These are phyloP conservation scores for Amyelois transitella DNA, from an alignment of 1,140 invertebrate genomes.

Conservation along the genomic window DNA sequence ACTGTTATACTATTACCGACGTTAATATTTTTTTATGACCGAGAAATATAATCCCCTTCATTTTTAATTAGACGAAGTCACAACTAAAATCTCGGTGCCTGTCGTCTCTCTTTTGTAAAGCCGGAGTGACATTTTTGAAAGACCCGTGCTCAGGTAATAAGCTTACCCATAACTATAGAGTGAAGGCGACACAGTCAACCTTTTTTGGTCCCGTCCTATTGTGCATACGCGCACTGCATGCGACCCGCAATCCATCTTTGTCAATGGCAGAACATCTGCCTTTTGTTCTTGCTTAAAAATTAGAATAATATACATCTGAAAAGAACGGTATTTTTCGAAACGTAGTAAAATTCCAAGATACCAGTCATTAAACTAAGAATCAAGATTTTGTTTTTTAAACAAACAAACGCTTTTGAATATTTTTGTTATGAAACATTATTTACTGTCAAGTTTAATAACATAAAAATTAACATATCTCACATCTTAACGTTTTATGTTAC, in stretches of 20 bases:
- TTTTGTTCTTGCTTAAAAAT: slow-evolving; percentile 67
- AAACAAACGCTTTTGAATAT: slow-evolving; percentile 14
- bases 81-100: slow-evolving; percentile 25
- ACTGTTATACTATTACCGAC: neutral
- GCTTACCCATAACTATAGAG: slow-evolving; percentile 14
- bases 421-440: slow-evolving; percentile 19
- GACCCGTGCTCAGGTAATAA: slow-evolving; percentile 53
- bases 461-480: slow-evolving; percentile 51
- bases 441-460: slow-evolving; percentile 20
- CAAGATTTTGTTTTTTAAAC: slow-evolving; percentile 8
- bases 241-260: slow-evolving; percentile 53
- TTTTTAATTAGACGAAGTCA: slow-evolving; percentile 34
- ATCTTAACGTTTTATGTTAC: slow-evolving; percentile 33
- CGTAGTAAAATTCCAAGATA: neutral
- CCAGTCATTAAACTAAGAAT: neutral
- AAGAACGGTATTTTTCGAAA: neutral
- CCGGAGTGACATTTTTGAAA: slow-evolving; percentile 46
- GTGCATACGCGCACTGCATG: slow-evolving; percentile 32
- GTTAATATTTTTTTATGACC: slow-evolving; percentile 2
- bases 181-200: neutral
- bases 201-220: slow-evolving; percentile 50
- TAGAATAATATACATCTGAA: slow-evolving; percentile 45
- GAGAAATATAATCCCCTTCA: slow-evolving; percentile 18
- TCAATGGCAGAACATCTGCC: slow-evolving; percentile 48
- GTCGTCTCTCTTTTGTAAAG: slow-evolving; percentile 25